Percentiles rank a stretch among this genome's conserved stretches.
These are phyloP conservation scores for Cydia splendana DNA, from an alignment of 1,140 invertebrate genomes.

Conservation along the genomic window DNA sequence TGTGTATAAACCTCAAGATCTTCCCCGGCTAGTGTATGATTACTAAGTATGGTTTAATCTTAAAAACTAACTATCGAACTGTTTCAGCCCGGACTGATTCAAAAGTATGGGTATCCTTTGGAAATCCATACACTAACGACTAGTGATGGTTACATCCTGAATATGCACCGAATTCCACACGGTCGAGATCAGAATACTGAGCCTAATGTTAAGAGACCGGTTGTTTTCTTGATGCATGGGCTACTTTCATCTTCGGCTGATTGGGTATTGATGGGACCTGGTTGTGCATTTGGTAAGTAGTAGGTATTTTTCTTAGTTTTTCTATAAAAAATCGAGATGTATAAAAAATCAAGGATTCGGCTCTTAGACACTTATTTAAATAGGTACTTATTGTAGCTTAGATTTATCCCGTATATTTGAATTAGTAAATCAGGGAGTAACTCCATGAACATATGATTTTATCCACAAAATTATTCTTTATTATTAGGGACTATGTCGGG, in stretches of 20 bases:
- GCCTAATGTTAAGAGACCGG: slow-evolving; percentile 24
- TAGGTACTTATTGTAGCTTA: too few species aligned
- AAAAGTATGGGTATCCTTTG: slow-evolving; percentile 80
- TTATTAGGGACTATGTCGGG: too few species aligned
- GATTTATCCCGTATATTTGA: too few species aligned
- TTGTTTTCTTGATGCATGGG: slow-evolving; percentile 81
- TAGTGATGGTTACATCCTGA: slow-evolving; percentile 82
- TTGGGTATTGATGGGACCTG: slow-evolving; percentile 80
- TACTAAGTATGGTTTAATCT: background rate
- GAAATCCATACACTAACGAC: slow-evolving; percentile 81
- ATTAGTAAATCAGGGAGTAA: too few species aligned
- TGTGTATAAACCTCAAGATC: too few species aligned
- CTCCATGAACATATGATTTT: too few species aligned
- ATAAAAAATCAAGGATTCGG: too few species aligned
- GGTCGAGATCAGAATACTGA: slow-evolving; percentile 61
- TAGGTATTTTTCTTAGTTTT: background rate
- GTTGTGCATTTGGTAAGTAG: slow-evolving; percentile 74
- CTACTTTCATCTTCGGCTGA: slow-evolving; percentile 79
- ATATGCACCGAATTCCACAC: slow-evolving; percentile 81
- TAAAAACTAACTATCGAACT: background rate
- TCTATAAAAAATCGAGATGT: too few species aligned
- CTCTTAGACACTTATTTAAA: too few species aligned
- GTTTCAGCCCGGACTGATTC: slow-evolving; percentile 78
- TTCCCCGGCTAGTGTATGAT: background rate
- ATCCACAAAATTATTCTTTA: too few species aligned